phyloP scores from a whole-genome alignment of 1,140 invertebrate species.

The Delia radicum region DNA sequence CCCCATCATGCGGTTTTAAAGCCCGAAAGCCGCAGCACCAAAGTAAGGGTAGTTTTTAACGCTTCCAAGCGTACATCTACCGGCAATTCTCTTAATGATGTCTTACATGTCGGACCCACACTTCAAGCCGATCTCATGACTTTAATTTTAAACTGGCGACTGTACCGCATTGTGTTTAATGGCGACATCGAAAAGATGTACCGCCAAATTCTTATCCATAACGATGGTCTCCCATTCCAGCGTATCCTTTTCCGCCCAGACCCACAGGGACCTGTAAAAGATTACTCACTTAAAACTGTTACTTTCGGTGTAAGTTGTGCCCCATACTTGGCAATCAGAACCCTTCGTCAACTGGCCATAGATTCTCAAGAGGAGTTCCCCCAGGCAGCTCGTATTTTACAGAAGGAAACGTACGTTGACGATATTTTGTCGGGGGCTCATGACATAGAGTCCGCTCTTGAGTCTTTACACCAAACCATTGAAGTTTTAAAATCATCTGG shows the following conservation, averaged over 20 bases:
- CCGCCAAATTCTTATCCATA: not conserved
- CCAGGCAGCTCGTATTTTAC: not conserved
- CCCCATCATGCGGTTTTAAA: no score
- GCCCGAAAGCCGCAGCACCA: no score
- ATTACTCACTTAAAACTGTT: not conserved
- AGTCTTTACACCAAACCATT: not conserved
- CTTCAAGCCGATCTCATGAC: not conserved
- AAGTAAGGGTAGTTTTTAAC: no score
- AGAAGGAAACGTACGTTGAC: not conserved
- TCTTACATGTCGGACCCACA: not conserved
- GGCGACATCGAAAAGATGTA: not conserved
- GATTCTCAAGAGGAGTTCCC: no score
- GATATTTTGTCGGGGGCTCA: not conserved
- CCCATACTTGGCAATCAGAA: no score
- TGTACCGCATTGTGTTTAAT: not conserved
- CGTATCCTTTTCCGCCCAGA: not conserved
- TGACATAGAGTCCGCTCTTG: not conserved
- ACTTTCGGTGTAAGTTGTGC: not conserved
- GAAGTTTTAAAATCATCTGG: not conserved
- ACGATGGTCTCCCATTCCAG: not conserved
- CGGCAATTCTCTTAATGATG: not conserved
- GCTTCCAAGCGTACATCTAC: no score
- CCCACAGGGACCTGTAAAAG: not conserved
- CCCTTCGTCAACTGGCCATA: no score
- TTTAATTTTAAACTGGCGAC: not conserved